Evolutionary conservation across 2,113 vertebrate genomes (phyloP).

Genomic region (Nibea coibor): DNA sequence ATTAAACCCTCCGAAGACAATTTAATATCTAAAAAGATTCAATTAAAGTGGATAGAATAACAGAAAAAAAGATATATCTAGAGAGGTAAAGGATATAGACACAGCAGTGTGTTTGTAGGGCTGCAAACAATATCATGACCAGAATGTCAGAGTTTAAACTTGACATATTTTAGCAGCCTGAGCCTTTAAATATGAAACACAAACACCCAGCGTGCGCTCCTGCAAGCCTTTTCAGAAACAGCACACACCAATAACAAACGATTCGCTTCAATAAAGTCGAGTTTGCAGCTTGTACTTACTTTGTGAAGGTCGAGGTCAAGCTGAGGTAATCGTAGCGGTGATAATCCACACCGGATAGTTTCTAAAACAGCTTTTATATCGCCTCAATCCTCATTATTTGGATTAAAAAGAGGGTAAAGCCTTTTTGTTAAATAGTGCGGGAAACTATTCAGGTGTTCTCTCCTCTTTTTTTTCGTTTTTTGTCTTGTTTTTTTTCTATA

Average conservation of each 20-base stretch:
- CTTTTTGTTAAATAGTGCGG: conserved; percentile 40
- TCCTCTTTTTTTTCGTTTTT: conserved; percentile 43
- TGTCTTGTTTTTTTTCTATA: conserved; percentile 26
- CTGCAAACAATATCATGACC: background rate
- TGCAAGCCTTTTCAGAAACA: background rate
- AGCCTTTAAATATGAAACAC: conserved; percentile 10
- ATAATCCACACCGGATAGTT: conserved; percentile 81
- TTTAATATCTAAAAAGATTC: background rate
- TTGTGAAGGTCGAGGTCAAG: conserved; percentile 84
- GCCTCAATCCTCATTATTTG: conserved; percentile 75
- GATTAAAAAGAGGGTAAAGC: conserved; percentile 63
- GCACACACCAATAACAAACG: background rate
- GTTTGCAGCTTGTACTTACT: conserved; percentile 79
- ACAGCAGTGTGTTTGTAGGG: conserved; percentile 4
- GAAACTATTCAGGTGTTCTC: conserved; percentile 56
- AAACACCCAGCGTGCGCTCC: background rate
- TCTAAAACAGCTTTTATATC: conserved; percentile 65
- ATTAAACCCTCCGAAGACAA: background rate
- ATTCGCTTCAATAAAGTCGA: background rate
- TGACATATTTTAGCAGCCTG: background rate
- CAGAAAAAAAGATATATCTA: background rate
- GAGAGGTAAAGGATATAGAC: background rate
- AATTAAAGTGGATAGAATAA: background rate
- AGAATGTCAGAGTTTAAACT: conserved; percentile 19
- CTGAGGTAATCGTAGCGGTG: conserved; percentile 79